Conservation (phyloP, 2,888 invertebrate genomes). For the Abscondita cerata region DNA sequence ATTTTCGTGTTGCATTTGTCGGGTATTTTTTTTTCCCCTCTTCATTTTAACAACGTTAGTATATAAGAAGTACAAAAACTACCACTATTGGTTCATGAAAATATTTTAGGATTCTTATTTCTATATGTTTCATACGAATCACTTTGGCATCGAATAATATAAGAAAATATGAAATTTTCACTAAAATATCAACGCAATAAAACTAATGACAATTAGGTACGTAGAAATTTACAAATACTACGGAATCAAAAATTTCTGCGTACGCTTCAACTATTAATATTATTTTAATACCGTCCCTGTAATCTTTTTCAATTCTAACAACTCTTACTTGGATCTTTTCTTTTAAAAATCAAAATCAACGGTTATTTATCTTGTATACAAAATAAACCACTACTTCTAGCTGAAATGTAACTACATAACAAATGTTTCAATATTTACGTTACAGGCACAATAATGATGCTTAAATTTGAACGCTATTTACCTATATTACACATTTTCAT, state of each 20-base stretch:
- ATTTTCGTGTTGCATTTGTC: conserved; percentile 11
- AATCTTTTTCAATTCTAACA: too few relatives aligned
- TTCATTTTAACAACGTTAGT: conserved; percentile 23
- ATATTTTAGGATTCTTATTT: conserved; percentile 46
- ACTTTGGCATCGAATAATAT: conserved; percentile 30
- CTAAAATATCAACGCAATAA: too few relatives aligned
- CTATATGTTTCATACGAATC: conserved; percentile 26
- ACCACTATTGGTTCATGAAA: conserved; percentile 55
- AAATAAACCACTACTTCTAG: neutral
- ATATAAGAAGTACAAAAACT: conserved; percentile 36
- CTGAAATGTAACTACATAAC: conserved; percentile 26
- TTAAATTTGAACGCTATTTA: conserved; percentile 40
- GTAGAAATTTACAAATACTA: too few relatives aligned
- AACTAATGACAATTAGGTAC: too few relatives aligned
- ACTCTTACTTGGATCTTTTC: too few relatives aligned
- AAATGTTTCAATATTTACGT: conserved; percentile 41
- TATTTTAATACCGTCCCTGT: too few relatives aligned
- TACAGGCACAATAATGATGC: conserved; percentile 53
- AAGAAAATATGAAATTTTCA: conserved; percentile 20
- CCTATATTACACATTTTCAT: conserved; percentile 18
- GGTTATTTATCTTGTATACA: too few relatives aligned
- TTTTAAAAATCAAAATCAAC: too few relatives aligned
- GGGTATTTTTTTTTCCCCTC: too few relatives aligned
- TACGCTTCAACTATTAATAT: too few relatives aligned
- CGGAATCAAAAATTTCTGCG: too few relatives aligned